Percentiles rank a stretch among this genome's conserved stretches.
Evolutionary conservation across 2,113 vertebrate genomes (phyloP).

Genomic region (Tachycineta bicolor): DNA sequence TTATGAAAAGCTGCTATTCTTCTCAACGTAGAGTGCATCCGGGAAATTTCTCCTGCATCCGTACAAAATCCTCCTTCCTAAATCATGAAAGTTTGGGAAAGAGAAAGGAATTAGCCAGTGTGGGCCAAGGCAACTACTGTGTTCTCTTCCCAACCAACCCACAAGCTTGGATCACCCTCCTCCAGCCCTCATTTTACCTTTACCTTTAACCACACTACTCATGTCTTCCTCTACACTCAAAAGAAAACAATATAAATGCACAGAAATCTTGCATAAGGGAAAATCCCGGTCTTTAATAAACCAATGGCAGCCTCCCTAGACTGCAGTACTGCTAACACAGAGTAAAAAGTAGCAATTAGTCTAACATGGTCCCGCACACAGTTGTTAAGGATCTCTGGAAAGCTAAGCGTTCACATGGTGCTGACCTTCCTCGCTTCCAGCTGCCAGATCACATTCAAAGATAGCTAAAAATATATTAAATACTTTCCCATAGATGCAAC

Average conservation of each 20-base stretch:
- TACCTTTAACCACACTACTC: neutral
- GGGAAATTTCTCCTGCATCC: conserved; percentile 63
- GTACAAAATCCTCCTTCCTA: conserved; percentile 75
- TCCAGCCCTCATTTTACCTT: neutral
- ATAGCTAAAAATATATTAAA: conserved; percentile 69
- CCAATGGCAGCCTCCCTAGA: neutral
- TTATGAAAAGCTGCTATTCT: conserved; percentile 86
- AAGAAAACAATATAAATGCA: neutral
- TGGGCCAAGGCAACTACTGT: neutral
- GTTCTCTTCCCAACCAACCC: neutral
- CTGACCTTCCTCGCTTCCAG: conserved; percentile 42
- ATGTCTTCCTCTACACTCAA: neutral
- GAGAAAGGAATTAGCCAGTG: conserved; percentile 32
- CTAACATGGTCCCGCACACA: neutral
- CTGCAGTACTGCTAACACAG: neutral
- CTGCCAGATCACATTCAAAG: conserved; percentile 62
- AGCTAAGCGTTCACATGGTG: conserved; percentile 20
- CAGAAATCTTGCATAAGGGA: neutral
- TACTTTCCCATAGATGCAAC: conserved; percentile 69
- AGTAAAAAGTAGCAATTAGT: neutral
- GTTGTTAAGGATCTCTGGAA: conserved; percentile 18
- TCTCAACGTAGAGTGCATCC: conserved; percentile 74
- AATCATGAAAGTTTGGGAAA: conserved; percentile 22
- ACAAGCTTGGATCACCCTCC: neutral
- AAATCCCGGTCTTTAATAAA: neutral